Conservation (phyloP, 2,797 vertebrate species). For the Oreochromis mossambicus region DNA sequence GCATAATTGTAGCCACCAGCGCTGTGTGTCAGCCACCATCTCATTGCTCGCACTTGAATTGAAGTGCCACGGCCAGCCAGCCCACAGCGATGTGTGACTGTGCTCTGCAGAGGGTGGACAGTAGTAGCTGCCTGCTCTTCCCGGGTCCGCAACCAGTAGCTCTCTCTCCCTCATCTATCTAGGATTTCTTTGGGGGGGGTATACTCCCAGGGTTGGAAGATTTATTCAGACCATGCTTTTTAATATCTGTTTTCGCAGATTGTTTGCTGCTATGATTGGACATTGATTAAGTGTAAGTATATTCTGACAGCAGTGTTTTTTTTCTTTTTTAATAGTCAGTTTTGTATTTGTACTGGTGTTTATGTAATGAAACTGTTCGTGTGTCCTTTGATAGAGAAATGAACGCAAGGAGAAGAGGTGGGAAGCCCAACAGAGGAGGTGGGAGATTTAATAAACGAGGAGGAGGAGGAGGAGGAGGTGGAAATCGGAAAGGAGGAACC, state of each 20-base stretch:
- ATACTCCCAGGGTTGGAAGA: not conserved
- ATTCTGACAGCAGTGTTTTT: not conserved
- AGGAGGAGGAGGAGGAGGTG: constrained; percentile 51
- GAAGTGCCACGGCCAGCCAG: constrained; percentile 4
- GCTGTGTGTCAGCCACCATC: constrained; percentile 51
- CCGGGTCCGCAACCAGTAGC: not conserved
- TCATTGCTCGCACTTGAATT: constrained; percentile 42
- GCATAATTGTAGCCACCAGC: constrained; percentile 60
- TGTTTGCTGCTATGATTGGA: constrained; percentile 28
- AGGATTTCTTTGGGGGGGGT: not conserved
- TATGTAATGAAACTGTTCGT: not conserved
- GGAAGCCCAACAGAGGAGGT: constrained; percentile 78
- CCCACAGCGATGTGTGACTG: constrained; percentile 25
- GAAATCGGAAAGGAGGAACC: constrained; percentile 79
- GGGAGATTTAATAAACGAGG: constrained; percentile 77
- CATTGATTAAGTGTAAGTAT: constrained; percentile 44
- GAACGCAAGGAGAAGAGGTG: constrained; percentile 65
- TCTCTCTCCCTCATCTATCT: not conserved
- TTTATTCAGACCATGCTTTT: not conserved
- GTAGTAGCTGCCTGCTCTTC: constrained; percentile 2
- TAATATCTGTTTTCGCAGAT: constrained; percentile 23
- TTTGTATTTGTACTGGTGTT: not conserved
- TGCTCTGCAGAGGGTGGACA: constrained; percentile 21
- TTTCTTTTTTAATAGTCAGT: not conserved
- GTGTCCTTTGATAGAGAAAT: constrained; percentile 39